phyloP scores from a whole-genome alignment of 2,888 invertebrate species.

The Microdon myrmicae region DNA sequence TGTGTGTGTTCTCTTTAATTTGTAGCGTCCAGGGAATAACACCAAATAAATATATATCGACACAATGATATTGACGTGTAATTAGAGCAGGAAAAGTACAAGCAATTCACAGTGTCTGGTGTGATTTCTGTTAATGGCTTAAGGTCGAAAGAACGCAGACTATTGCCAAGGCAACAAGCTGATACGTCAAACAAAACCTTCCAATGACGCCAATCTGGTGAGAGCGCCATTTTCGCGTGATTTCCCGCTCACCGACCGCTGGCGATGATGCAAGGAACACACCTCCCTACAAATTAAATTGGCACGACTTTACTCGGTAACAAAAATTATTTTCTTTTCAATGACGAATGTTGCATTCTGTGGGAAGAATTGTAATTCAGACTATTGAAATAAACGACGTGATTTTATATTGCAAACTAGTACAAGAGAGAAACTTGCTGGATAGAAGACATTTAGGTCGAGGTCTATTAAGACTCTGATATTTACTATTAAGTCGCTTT shows the following conservation, averaged over 20 bases:
- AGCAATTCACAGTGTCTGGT: slow-evolving; percentile 14
- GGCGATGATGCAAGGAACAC: slow-evolving; percentile 46
- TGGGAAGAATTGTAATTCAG: slow-evolving; percentile 5
- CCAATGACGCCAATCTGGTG: slow-evolving; percentile 39
- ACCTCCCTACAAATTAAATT: slow-evolving; percentile 44
- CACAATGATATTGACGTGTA: slow-evolving; percentile 33
- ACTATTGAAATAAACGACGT: slow-evolving; percentile 10
- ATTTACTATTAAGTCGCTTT: too few relatives aligned
- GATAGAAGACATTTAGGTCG: neutral
- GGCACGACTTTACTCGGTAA: slow-evolving; percentile 25
- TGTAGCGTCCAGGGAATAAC: slow-evolving; percentile 12
- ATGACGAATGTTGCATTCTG: slow-evolving; percentile 36
- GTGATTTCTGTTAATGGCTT: slow-evolving; percentile 23
- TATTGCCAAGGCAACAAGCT: slow-evolving; percentile 3
- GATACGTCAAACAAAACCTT: slow-evolving; percentile 5
- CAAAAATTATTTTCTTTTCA: slow-evolving; percentile 18
- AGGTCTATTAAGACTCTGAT: too few relatives aligned
- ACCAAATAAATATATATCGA: neutral
- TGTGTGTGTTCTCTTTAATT: neutral
- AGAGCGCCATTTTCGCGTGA: slow-evolving; percentile 19
- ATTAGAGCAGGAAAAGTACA: slow-evolving; percentile 28
- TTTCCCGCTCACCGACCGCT: slow-evolving; percentile 2
- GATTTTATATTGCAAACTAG: neutral
- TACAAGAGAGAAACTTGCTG: too few relatives aligned
- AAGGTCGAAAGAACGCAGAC: slow-evolving; percentile 31